Base-by-base conservation (phyloP, 2,888 invertebrate genomes). In the Chymomyza amoena region DNA sequence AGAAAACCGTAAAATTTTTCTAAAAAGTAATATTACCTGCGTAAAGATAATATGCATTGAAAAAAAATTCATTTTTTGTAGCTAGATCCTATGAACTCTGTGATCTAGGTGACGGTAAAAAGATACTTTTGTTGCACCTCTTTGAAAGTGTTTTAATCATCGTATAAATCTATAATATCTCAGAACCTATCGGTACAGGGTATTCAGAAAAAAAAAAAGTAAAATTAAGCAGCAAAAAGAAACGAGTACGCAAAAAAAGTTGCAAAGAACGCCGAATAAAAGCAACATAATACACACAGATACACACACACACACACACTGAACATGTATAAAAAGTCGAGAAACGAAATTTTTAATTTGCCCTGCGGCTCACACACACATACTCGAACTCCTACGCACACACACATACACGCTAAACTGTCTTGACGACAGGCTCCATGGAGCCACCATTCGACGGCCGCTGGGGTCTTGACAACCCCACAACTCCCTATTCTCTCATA, bases 341-440 rank as follows among this genome's bases (percentile, higher is more conserved):
- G 79, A 85, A 85, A 85, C 85, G 81, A 87, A 57, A 84, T 85
- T 88, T 87, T 87, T 85, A 88, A 88, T 88, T 89, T 89, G 86
- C 84, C 89, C 76, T 74, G 76, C 79, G 88, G 89, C 86, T 77
- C 18, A 73, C 73, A 70, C 64, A 65, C 69, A 62, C 71, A 70
- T 77, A 64, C 72, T 64, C 57, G 61, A 52, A 62, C 69, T 32
- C 32, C 32, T 3, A 66, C 62, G 57, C 61, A 67, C 68, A 72
- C 61, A 51, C 61, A 50, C 61, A 59, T 16, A 20, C 16, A 73
- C 16, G 66, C 59, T 63, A 68, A 75, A 76, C 75, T 70, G 82
- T 81, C 82, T 75, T 82, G 79, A 74, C 82, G 84, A 79, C 81
- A 36, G 36, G 39, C 25, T 63, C 63, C 68, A 45, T 45, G 39